phyloP scores from a whole-genome alignment of 2,797 vertebrate genomes.

The Sciaenops ocellatus region DNA sequence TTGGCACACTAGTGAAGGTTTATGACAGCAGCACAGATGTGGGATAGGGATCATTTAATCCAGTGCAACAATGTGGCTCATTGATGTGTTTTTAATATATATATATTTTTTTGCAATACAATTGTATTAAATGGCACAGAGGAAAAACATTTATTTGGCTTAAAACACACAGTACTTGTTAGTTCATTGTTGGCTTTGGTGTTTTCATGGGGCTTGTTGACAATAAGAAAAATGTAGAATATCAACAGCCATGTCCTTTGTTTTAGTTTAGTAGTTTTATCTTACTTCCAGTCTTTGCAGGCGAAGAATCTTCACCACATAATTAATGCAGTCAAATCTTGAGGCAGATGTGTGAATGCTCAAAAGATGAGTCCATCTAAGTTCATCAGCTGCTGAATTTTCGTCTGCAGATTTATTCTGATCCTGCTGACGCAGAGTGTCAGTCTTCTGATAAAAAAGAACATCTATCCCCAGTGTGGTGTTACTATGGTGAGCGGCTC shows the following conservation, averaged over 20 bases:
- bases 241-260: neutral
- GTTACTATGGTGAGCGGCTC: constrained; percentile 81
- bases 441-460: neutral
- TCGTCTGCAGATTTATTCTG: neutral
- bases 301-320: neutral
- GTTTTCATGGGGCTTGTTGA: constrained; percentile 3
- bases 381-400: neutral
- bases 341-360: constrained; percentile 22
- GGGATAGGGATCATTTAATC: neutral
- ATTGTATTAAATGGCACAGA: neutral
- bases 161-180: neutral
- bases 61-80: neutral
- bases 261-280: neutral
- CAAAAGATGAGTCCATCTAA: constrained; percentile 7
- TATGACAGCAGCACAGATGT: neutral
- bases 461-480: constrained; percentile 61
- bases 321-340: constrained; percentile 4
- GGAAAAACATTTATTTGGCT: neutral
- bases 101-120: neutral
- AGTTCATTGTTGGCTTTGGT: neutral
- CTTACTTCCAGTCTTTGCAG: neutral
- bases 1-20: neutral
- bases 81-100: neutral
- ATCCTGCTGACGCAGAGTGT: constrained; percentile 8
- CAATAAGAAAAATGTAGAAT: neutral